Evolutionary conservation across 2,888 invertebrate genomes (phyloP).

Genomic region (Cantharis lateralis): DNA sequence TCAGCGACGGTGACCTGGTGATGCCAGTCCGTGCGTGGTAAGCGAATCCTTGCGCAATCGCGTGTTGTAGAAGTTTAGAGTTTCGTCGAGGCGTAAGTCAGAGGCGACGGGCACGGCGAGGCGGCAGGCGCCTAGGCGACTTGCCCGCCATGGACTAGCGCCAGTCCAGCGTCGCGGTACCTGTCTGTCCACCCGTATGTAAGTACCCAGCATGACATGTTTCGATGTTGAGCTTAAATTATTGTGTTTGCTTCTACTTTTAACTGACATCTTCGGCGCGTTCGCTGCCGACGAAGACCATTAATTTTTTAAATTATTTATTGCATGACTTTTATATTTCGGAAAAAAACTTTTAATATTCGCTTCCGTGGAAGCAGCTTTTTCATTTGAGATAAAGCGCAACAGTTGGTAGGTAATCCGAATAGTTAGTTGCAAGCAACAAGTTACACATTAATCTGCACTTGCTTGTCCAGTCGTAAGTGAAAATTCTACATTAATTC

Average conservation of each 20-base stretch:
- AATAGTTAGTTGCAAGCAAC: conserved; percentile 3
- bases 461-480: background rate
- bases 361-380: background rate
- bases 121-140: conserved; percentile 52
- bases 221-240: conserved; percentile 1
- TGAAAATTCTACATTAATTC: background rate
- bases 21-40: conserved; percentile 49
- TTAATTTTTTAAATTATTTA: background rate
- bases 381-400: background rate
- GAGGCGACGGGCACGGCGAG: conserved; percentile 55
- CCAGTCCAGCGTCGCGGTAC: conserved; percentile 50
- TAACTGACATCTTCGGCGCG: background rate
- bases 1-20: conserved; percentile 45
- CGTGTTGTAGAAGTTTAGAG: conserved; percentile 35
- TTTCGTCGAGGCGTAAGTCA: conserved; percentile 45
- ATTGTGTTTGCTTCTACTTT: conserved; percentile 2
- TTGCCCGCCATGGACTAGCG: conserved; percentile 50
- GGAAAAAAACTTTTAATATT: background rate
- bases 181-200: conserved; percentile 48
- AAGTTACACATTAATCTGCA: background rate
- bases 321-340: background rate
- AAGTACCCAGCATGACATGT: conserved; percentile 40
- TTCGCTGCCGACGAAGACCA: background rate
- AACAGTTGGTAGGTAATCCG: conserved; percentile 7
- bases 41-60: conserved; percentile 50